These are phyloP conservation scores for Tyto alba DNA, from an alignment of 2,113 vertebrate genomes.

Conservation along the genomic window DNA sequence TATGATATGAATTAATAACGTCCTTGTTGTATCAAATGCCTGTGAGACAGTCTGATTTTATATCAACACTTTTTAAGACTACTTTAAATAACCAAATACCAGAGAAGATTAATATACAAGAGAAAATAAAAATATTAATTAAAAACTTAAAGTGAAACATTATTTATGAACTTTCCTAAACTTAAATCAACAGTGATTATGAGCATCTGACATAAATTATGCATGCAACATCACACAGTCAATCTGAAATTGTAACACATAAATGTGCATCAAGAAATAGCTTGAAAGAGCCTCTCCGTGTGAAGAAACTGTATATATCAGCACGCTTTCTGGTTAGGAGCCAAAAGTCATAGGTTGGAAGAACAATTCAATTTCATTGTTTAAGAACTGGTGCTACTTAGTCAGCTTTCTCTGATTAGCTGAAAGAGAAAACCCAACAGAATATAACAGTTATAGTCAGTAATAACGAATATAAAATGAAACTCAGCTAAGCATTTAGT, in stretches of 20 bases:
- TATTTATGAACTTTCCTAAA: not conserved
- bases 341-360: not conserved
- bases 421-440: not conserved
- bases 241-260: not conserved
- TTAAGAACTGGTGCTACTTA: not conserved
- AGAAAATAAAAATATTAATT: not conserved
- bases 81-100: not conserved
- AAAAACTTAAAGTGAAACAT: not conserved
- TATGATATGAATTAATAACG: not conserved
- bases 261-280: not conserved
- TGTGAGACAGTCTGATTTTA: not conserved
- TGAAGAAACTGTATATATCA: not conserved
- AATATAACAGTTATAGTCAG: not conserved
- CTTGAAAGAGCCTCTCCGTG: not conserved
- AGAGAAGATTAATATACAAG: not conserved
- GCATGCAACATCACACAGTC: not conserved
- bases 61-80: not conserved
- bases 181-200: not conserved
- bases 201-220: not conserved
- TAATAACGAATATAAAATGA: constrained; percentile 13
- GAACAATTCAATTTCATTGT: not conserved
- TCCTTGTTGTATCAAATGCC: not conserved
- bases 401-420: not conserved
- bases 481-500: not conserved
- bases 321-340: not conserved